Evolutionary conservation across 2,797 vertebrate species (phyloP), one percentile per base, ranked within the genome.

Genomic region (Scolopax bukidnonensis): DNA sequence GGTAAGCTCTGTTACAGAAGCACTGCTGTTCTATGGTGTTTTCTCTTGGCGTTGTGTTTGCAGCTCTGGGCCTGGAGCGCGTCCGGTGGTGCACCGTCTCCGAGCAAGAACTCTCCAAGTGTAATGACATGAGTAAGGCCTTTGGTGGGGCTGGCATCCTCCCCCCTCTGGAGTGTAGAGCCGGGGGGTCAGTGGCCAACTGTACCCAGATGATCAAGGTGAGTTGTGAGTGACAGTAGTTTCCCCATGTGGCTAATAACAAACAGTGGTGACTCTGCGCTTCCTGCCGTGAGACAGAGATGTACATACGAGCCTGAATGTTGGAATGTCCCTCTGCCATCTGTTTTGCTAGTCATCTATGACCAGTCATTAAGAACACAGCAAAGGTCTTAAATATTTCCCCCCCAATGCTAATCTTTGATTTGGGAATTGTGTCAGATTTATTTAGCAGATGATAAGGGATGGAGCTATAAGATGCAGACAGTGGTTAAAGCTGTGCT

Each of bases 21-120:
- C 36, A 33, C 25, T 2, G 5, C 7, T 57, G 20, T 61, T 80
- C 27, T 86, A 11, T 15, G 10, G 17, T 28, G 3, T 41, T 68
- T 90, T 80, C 23, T 85, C 30, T 53, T 33, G 71, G 20, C 65
- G 21, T 45, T 74, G 43, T 63, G 14, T 75, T 84, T 88, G 5
- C 96, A 99, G 99, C 87, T 30, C 94, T 96, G 1, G 10, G 98
- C 18, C 96, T 98, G 95, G 97, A 75, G 68, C 97, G 43, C 56
- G 78, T 99, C 94, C 97, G 97, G 20, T 99, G 99, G 99, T 99
- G 99, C 96, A 98, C 98, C 23, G 91, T 98, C 93, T 99, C 99
- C 2, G 64, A 97, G 1, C 32, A 54, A 0, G 99, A 99, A 92
- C 97, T 97, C 87, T 87, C 16, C 54, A 99, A 99, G 94, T 99